Conservation (phyloP, 35 echinoderm and acorn worm genomes). For the Amphiura filiformis region DNA sequence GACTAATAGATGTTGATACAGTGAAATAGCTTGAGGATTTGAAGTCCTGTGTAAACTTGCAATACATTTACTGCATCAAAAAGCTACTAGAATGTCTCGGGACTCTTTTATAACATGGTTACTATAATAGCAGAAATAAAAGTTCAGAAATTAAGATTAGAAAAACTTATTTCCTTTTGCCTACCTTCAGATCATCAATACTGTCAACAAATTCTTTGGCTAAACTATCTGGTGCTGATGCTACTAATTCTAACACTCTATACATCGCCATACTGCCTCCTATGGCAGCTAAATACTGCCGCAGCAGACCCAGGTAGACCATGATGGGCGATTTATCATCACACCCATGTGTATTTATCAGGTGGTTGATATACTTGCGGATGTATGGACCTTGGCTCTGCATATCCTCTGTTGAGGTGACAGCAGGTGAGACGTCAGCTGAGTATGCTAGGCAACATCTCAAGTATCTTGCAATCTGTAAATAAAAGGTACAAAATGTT, state of each 20-base stretch:
- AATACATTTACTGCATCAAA: no score
- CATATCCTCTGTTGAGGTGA: constrained; percentile 45
- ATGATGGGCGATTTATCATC: constrained; percentile 26
- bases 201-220: constrained; percentile 62
- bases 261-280: constrained; percentile 52
- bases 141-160: no score
- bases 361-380: constrained; percentile 49
- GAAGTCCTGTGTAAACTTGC: no score
- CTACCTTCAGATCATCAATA: constrained; percentile 70
- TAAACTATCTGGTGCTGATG: constrained; percentile 56
- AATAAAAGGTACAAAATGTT: no score
- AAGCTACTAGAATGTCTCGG: no score
- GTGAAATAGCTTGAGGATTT: no score
- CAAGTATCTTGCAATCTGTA: constrained; percentile 58
- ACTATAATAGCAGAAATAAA: no score
- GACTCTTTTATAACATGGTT: no score
- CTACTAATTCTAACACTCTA: constrained; percentile 58
- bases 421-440: constrained; percentile 41
- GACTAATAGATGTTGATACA: no score
- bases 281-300: constrained; percentile 66
- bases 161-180: no score
- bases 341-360: constrained; percentile 41
- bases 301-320: constrained; percentile 48
- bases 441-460: constrained; percentile 72
- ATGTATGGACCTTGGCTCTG: constrained; percentile 51